Conservation (phyloP, 1,140 invertebrate species). For the Temnothorax curvispinosus region DNA sequence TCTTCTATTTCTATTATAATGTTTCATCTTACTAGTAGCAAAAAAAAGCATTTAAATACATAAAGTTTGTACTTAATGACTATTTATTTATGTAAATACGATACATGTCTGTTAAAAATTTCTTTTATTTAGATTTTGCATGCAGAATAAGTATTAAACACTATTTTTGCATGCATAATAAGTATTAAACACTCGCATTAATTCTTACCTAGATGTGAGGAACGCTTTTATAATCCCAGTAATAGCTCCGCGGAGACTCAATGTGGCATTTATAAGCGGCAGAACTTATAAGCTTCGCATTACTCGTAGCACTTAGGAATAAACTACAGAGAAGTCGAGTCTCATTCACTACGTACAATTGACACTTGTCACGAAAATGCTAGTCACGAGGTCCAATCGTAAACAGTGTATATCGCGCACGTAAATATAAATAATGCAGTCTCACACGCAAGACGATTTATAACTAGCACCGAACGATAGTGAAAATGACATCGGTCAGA, state of each 20-base stretch:
- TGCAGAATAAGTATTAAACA: background rate
- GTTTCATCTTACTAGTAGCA: background rate
- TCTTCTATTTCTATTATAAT: background rate
- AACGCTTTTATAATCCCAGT: slow-evolving; percentile 51
- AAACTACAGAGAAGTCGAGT: slow-evolving; percentile 36
- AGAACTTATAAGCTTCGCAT: slow-evolving; percentile 13
- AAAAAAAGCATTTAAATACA: background rate
- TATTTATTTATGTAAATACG: background rate
- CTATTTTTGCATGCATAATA: slow-evolving; percentile 18
- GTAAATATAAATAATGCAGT: slow-evolving; percentile 4
- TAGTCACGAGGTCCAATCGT: slow-evolving; percentile 1
- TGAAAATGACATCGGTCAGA: background rate
- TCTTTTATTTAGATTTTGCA: background rate
- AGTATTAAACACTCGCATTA: slow-evolving; percentile 12
- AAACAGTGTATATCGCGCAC: background rate
- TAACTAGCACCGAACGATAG: background rate
- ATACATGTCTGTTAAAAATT: background rate
- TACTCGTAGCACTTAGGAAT: slow-evolving; percentile 19
- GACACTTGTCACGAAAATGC: slow-evolving; percentile 64
- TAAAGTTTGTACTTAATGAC: background rate
- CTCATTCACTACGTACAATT: slow-evolving; percentile 65
- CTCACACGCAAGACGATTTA: background rate
- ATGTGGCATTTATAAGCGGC: slow-evolving; percentile 23
- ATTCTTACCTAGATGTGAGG: slow-evolving; percentile 31
- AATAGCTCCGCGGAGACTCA: slow-evolving; percentile 46